Evolutionary conservation across 1,140 invertebrate species (phyloP), one percentile per base, ranked within the genome.

Genomic region (Drosophila gunungcola): DNA sequence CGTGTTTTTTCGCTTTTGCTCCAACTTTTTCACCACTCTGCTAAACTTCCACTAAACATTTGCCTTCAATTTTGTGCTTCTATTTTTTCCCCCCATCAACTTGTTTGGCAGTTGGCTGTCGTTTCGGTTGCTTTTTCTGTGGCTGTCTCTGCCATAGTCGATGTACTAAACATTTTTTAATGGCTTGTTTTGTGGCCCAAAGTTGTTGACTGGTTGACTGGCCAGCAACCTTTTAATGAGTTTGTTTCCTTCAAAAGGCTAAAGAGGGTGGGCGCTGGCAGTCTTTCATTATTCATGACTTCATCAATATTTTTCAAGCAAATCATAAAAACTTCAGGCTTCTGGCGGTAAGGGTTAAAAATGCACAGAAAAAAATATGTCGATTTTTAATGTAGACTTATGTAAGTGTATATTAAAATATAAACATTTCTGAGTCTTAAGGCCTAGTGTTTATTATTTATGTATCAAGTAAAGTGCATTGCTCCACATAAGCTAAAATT

Each of bases 11-110:
- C 60, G 27, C 54, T 57, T 49, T 51, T 34, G 25, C 36, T 51
- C 12, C 25, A 76, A 73, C 49, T 80, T 68, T 73, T 77, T 46
- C n/a, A 13, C 63, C 36, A 62, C 68, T 80, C 62, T 67, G 53
- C 77, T 55, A 60, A 83, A 74, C 80, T 78, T 75, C 65, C 70
- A 64, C 83, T 69, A 82, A 86, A 79, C 79, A 86, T 88, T 86
- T 86, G 62, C 79, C 83, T 86, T 86, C 78, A 82, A 79, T 82
- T 86, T 86, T 69, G 54, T 32, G 53, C n/a, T 49, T 42, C 51
- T 79, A 64, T 53, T 68, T 52, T 62, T 72, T 73, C 27, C 61
- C 45, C 38, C 42, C 64, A 56, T 53, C 29, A 80, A 55, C 68
- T 78, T 81, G 57, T 81, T 79, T 85, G 56, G 62, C 81, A 80